Evolutionary conservation across 2,888 invertebrate genomes (phyloP).

Genomic region (Nephrotoma flavescens): DNA sequence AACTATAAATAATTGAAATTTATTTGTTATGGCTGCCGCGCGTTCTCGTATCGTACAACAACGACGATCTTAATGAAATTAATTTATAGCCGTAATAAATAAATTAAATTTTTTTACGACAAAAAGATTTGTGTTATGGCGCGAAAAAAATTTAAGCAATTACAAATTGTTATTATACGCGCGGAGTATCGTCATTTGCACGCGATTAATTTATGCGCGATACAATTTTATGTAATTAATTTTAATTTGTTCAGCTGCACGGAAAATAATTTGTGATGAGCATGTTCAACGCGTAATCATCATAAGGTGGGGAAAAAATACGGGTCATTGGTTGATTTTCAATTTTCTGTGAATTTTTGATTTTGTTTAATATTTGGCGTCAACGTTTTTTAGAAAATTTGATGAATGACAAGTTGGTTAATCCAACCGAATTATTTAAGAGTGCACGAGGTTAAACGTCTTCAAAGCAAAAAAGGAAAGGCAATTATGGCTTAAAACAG

Average conservation of each 20-base stretch:
- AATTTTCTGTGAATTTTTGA: no score
- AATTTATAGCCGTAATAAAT: neutral
- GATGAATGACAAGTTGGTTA: no score
- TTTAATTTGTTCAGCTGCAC: neutral
- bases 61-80: neutral
- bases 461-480: no score
- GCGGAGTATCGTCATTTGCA: neutral
- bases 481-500: no score
- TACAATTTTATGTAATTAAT: neutral
- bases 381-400: no score
- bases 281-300: no score
- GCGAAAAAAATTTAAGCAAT: neutral
- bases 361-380: no score
- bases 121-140: neutral
- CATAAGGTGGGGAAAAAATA: no score
- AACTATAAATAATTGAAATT: neutral
- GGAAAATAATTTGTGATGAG: no score
- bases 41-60: neutral
- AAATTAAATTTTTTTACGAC: neutral
- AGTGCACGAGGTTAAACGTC: no score
- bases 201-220: neutral
- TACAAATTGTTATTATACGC: neutral
- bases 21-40: neutral
- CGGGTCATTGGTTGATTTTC: no score
- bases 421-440: no score